Percentiles rank a stretch among this genome's conserved stretches.
Evolutionary conservation across 2,113 vertebrate genomes (phyloP).

Genomic region (Microtus oregoni): DNA sequence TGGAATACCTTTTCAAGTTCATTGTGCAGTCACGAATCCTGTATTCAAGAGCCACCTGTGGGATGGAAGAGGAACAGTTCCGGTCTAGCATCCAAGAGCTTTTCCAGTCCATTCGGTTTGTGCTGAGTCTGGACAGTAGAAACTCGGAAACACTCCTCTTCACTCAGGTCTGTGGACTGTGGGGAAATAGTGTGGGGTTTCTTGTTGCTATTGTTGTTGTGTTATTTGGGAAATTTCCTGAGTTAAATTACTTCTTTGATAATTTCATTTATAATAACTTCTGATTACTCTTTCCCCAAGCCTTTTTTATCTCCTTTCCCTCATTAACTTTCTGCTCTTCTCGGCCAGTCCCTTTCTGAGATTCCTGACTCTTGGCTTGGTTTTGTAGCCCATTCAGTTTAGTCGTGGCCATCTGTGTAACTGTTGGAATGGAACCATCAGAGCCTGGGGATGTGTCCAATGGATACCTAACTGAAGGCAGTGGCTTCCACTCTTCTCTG

Average conservation of each 20-base stretch:
- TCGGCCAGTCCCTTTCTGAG: neutral
- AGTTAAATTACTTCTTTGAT: neutral
- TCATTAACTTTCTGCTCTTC: neutral
- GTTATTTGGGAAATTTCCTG: neutral
- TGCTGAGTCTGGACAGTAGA: slow-evolving; percentile 97
- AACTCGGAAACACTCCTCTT: slow-evolving; percentile 97
- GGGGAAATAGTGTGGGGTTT: neutral
- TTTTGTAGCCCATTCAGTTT: neutral
- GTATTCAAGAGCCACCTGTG: slow-evolving; percentile 97
- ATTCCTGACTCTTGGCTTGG: neutral
- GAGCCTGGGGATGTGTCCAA: neutral
- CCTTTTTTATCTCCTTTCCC: neutral
- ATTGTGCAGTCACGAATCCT: slow-evolving; percentile 97
- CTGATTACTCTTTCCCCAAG: neutral
- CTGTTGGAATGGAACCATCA: neutral
- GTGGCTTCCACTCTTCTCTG: neutral
- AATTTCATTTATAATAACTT: neutral
- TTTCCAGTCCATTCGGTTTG: slow-evolving; percentile 98
- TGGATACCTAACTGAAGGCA: neutral
- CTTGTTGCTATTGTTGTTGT: neutral
- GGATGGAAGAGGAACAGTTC: slow-evolving; percentile 98
- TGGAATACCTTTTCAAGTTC: slow-evolving; percentile 99
- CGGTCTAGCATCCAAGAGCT: slow-evolving; percentile 96
- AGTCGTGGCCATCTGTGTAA: neutral
- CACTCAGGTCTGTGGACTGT: slow-evolving; percentile 92